Evolutionary conservation across 2,888 invertebrate genomes (phyloP), one percentile per base, ranked within the genome.

Genomic region (Odontocolon sp.): DNA sequence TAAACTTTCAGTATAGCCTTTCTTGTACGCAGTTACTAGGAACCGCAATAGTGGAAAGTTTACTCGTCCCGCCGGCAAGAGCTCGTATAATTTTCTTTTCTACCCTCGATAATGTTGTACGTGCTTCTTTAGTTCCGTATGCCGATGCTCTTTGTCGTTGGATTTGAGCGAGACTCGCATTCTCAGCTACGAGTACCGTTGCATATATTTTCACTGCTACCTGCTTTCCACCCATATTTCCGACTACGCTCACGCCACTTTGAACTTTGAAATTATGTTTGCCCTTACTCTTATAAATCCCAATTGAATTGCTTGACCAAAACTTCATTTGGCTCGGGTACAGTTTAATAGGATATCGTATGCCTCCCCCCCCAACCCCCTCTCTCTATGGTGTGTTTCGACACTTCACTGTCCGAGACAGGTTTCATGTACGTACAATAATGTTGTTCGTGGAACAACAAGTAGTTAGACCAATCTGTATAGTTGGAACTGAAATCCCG

Each of bases 1-100:
- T 73, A 77, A 77, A 77, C 69, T 77, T 77, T 77, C 64, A 47
- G 69, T 69, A 69, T 52, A 69, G 57, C 54, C 64, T 73, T 77
- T 64, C 77, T 73, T 73, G 64, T 61, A 76, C 63, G 71, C 77
- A 73, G 59, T 61, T 69, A 45, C 52, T 52, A 40, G 61, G 38
- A 57, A 52, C 64, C 59, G 57, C 52, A 69, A 59, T 73, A 61
- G 77, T 64, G 63, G 68, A 64, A 73, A 77, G 52, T 77, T 73
- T 36, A 68, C 64, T 36, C 50, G 64, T 50, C 36, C 18, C 23
- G 47, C 16, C 38, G 36, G 8, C 31, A 26, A 52, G 52, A 26
- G 26, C 33, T 59, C 45, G 67, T 56, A 61, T 50, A 63, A 71
- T 71, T 77, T 66, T 63, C 31, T 63, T 50, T 28, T 76, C 26